Evolutionary conservation across 2,888 invertebrate genomes (phyloP).

Genomic region (Pterobdella sp.): DNA sequence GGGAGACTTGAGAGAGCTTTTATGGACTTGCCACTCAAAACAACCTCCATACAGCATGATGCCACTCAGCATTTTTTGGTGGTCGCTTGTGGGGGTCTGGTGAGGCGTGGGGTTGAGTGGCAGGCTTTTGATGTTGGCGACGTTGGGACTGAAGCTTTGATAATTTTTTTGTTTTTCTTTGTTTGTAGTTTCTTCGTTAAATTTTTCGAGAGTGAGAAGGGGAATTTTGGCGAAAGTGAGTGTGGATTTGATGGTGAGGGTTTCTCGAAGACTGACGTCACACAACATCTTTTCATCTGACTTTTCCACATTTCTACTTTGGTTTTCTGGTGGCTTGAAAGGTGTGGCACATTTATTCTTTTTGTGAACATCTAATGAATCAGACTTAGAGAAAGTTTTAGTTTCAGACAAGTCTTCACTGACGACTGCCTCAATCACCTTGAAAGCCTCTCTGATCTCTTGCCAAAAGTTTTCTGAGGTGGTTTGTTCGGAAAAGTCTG

Average conservation of each 20-base stretch:
- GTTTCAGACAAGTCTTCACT: constrained; percentile 31
- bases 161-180: background rate
- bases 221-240: constrained; percentile 23
- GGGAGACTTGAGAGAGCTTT: background rate
- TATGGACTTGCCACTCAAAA: background rate
- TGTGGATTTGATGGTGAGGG: constrained; percentile 17
- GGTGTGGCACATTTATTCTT: too few species aligned
- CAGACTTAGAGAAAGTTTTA: too few species aligned
- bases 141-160: background rate
- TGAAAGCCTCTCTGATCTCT: constrained; percentile 30
- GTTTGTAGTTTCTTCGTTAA: background rate
- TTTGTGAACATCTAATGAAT: too few species aligned
- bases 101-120: background rate
- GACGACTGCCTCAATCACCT: constrained; percentile 31
- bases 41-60: constrained; percentile 5
- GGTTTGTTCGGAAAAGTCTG: background rate
- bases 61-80: background rate
- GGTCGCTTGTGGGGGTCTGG: background rate
- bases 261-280: constrained; percentile 5
- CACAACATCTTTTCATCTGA: constrained; percentile 5
- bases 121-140: background rate
- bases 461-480: constrained; percentile 26
- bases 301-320: too few species aligned
- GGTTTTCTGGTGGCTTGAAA: too few species aligned
- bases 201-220: constrained; percentile 9